Evolutionary conservation across 2,113 vertebrate species (phyloP).

Genomic region (Chlorodrepanis virens): DNA sequence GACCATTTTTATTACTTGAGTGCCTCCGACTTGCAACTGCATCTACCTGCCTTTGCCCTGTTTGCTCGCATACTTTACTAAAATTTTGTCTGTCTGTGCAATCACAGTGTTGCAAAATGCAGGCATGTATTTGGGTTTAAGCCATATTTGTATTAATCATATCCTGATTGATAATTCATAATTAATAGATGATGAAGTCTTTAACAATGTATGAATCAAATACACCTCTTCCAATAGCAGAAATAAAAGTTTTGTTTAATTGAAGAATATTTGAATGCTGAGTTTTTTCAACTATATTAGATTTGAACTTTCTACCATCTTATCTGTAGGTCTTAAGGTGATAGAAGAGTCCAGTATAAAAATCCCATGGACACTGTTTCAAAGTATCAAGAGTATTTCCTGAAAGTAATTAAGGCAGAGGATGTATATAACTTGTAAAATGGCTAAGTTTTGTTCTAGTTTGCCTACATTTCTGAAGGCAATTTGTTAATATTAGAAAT

Average conservation of each 20-base stretch:
- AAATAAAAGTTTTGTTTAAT: background rate
- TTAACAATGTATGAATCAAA: background rate
- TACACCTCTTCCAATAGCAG: background rate
- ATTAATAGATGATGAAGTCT: background rate
- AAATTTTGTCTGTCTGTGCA: background rate
- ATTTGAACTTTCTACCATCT: background rate
- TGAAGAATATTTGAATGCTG: background rate
- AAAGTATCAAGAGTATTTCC: background rate
- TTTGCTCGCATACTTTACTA: background rate
- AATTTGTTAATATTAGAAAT: background rate
- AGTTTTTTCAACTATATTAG: background rate
- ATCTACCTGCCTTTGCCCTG: background rate
- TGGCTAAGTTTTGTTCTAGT: background rate
- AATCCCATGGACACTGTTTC: background rate
- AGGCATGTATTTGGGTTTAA: background rate
- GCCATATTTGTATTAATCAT: background rate
- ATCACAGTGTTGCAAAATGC: background rate
- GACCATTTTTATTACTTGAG: background rate
- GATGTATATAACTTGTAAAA: background rate
- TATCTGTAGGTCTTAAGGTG: background rate
- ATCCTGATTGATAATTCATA: background rate
- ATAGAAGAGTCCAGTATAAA: background rate
- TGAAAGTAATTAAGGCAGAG: background rate
- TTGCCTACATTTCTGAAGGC: background rate
- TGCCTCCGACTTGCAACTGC: background rate